These are phyloP conservation scores for Cotesia glomerata DNA, from an alignment of 1,140 invertebrate species.

Conservation along the genomic window DNA sequence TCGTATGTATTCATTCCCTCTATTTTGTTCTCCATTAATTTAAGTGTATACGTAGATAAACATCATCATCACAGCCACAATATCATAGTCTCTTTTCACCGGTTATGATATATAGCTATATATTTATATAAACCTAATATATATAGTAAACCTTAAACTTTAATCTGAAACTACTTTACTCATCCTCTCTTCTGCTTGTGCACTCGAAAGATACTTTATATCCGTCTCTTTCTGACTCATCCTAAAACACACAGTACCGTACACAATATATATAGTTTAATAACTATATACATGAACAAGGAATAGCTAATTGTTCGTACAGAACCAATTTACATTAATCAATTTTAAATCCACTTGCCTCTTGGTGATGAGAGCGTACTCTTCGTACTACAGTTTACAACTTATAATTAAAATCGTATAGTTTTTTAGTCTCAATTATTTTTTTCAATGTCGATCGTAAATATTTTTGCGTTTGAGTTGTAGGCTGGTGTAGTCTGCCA, in stretches of 20 bases:
- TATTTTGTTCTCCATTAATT: slow-evolving; percentile 63
- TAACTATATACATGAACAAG: slow-evolving; percentile 56
- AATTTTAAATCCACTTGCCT: slow-evolving; percentile 61
- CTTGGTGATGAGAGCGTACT: slow-evolving; percentile 42
- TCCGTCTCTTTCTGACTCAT: neutral
- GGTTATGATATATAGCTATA: no score
- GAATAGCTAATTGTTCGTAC: slow-evolving; percentile 65
- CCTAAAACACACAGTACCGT: neutral
- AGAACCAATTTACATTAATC: slow-evolving; percentile 63
- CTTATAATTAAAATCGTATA: neutral
- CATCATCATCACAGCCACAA: slow-evolving; percentile 17
- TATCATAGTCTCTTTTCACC: slow-evolving; percentile 34
- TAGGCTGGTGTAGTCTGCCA: no score
- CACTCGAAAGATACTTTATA: neutral
- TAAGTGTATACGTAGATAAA: slow-evolving; percentile 46
- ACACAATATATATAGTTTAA: slow-evolving; percentile 24
- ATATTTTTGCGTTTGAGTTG: neutral
- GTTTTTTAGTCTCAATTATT: neutral
- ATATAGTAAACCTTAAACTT: neutral
- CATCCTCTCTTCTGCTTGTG: neutral
- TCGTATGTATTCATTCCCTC: slow-evolving; percentile 55
- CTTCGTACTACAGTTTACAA: slow-evolving; percentile 16
- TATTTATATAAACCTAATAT: no score
- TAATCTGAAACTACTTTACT: slow-evolving; percentile 11
- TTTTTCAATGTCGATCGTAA: neutral